Percentiles rank a stretch among this genome's conserved stretches.
Evolutionary conservation across 2,888 invertebrate species (phyloP).

Genomic region (Brenthis hecate): DNA sequence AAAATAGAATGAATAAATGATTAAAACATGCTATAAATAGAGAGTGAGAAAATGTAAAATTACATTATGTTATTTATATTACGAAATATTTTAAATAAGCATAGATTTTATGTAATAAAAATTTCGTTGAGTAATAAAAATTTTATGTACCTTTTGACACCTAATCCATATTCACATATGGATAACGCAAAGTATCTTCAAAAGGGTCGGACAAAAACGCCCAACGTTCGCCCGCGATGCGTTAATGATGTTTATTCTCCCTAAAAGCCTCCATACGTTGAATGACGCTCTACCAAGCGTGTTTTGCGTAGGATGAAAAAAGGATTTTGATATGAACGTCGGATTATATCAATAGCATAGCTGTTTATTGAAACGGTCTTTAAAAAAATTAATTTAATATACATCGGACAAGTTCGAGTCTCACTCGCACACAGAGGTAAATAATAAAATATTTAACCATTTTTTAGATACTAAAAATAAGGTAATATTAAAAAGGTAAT

Average conservation of each 20-base stretch:
- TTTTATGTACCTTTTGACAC: constrained; percentile 17
- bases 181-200: constrained; percentile 36
- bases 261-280: constrained; percentile 66
- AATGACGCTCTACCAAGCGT: constrained; percentile 48
- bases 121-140: not conserved
- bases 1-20: no score
- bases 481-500: no score
- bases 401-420: no score
- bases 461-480: no score
- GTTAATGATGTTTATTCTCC: constrained; percentile 73
- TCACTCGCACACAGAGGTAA: no score
- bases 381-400: no score
- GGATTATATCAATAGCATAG: constrained; percentile 15
- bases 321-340: constrained; percentile 29
- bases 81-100: no score
- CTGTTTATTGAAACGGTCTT: not conserved
- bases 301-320: constrained; percentile 48
- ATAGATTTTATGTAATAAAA: not conserved
- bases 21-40: no score
- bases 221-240: constrained; percentile 61
- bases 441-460: no score
- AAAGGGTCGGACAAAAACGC: constrained; percentile 60
- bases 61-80: no score
- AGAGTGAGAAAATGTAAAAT: no score
- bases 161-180: constrained; percentile 7